phyloP scores from a whole-genome alignment of 2,113 vertebrate genomes.

The Perccottus glenii region DNA sequence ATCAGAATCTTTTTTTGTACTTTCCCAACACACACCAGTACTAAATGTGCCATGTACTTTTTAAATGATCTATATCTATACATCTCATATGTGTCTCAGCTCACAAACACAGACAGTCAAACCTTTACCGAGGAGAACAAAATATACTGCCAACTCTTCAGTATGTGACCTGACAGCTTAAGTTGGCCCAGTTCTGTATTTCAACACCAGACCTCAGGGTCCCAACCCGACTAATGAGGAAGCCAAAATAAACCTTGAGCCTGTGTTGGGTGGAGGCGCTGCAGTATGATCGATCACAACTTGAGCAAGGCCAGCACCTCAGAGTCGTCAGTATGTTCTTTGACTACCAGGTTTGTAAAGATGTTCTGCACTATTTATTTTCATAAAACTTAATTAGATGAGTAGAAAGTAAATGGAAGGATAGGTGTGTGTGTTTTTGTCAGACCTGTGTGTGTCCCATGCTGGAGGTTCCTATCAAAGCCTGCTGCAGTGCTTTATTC shows the following conservation, averaged over 20 bases:
- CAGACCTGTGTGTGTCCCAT: slow-evolving; percentile 94
- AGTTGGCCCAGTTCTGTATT: slow-evolving; percentile 47
- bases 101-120: not conserved
- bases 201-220: slow-evolving; percentile 28
- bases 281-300: slow-evolving; percentile 37
- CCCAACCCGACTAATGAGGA: slow-evolving; percentile 49
- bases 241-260: slow-evolving; percentile 55
- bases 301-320: slow-evolving; percentile 11
- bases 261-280: slow-evolving; percentile 5
- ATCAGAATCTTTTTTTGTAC: too few species aligned
- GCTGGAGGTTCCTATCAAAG: slow-evolving; percentile 90
- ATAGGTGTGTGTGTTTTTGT: slow-evolving; percentile 28
- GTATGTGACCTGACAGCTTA: slow-evolving; percentile 38
- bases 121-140: not conserved
- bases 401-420: not conserved
- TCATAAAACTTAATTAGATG: too few species aligned
- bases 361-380: not conserved
- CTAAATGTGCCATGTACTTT: too few species aligned
- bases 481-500: slow-evolving; percentile 90
- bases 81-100: too few species aligned
- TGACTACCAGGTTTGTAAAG: not conserved
- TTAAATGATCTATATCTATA: not conserved
- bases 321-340: slow-evolving; percentile 9
- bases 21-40: too few species aligned
- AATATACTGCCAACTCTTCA: not conserved